These are phyloP conservation scores for Sciurus carolinensis DNA, from an alignment of 2,797 vertebrate genomes.

Conservation along the genomic window DNA sequence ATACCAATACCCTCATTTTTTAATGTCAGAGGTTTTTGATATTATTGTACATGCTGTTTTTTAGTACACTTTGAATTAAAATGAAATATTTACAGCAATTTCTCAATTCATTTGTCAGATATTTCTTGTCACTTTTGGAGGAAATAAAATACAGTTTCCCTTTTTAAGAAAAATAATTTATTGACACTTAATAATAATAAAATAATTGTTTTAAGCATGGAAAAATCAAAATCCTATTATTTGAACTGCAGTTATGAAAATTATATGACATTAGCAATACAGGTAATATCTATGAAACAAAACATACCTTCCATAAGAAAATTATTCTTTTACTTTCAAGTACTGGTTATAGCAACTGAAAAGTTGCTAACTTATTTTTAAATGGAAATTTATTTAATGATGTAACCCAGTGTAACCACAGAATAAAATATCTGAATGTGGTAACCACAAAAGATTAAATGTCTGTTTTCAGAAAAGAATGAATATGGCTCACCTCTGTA, in stretches of 20 bases:
- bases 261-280: background rate
- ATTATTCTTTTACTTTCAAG: conserved; percentile 46
- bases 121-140: background rate
- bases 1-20: conserved; percentile 3
- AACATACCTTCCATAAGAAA: background rate
- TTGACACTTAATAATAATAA: background rate
- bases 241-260: conserved; percentile 57
- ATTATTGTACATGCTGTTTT: background rate
- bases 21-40: conserved; percentile 31
- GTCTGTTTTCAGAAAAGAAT: conserved; percentile 34
- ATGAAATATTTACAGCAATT: conserved; percentile 4
- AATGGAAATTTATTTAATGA: background rate
- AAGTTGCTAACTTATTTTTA: conserved; percentile 34
- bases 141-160: background rate
- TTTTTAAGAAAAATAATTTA: background rate
- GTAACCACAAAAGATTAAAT: background rate
- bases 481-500: background rate
- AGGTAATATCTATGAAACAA: background rate
- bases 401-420: background rate
- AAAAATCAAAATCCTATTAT: background rate
- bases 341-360: background rate
- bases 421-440: background rate
- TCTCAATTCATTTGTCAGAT: conserved; percentile 12
- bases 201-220: background rate
- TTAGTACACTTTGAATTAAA: background rate